Evolutionary conservation across 1,140 invertebrate species (phyloP).

Genomic region (Drosophila asahinai): DNA sequence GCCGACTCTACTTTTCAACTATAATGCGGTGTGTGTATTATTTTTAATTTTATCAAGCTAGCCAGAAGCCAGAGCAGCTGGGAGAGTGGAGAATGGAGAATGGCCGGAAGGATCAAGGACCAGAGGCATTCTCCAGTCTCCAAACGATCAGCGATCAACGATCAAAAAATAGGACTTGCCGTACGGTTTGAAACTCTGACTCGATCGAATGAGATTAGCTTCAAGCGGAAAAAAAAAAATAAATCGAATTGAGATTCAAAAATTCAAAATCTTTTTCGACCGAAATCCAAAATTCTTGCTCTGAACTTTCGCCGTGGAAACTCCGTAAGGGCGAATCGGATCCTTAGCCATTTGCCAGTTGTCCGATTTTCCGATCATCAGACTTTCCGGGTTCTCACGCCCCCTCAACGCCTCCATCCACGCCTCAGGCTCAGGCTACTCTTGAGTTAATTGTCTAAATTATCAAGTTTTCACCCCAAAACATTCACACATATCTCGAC

Average conservation of each 20-base stretch:
- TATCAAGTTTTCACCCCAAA: constrained; percentile 26
- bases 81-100: constrained; percentile 14
- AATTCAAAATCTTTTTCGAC: background rate
- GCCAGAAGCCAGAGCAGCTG: background rate
- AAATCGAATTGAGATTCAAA: background rate
- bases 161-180: no score
- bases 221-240: background rate
- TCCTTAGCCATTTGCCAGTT: constrained; percentile 1
- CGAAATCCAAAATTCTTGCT: background rate
- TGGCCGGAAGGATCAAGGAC: background rate
- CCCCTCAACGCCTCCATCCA: background rate
- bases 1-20: constrained; percentile 48
- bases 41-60: constrained; percentile 56
- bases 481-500: constrained; percentile 17
- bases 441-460: constrained; percentile 56
- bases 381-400: background rate
- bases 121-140: constrained; percentile 1
- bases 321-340: background rate
- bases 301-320: background rate
- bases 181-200: no score
- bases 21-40: constrained; percentile 82
- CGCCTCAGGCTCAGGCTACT: constrained; percentile 33
- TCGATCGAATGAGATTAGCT: constrained; percentile 12
- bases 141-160: background rate
- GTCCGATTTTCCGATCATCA: background rate